Base-by-base conservation (phyloP, 2,797 vertebrate genomes). In the Catostomus latipinnis region DNA sequence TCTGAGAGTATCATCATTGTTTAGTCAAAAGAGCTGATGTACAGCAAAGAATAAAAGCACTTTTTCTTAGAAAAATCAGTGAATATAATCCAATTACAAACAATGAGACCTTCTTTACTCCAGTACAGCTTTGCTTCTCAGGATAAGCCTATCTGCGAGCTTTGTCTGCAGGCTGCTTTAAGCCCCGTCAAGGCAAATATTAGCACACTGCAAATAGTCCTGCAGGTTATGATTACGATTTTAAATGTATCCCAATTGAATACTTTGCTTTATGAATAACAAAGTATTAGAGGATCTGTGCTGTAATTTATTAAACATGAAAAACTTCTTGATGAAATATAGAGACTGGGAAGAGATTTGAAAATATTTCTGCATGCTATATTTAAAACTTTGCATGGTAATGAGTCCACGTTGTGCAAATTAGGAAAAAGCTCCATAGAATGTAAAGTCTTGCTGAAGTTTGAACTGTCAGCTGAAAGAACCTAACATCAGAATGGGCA, bases 261-360 rank as follows among this genome's bases (percentile, higher is more conserved):
- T 95, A 95, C 95, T 97, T 95, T 95, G 94, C 93, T 96, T 96
- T 96, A 96, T 96, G 95, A 96, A 96, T 95, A 97, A 96, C 95
- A 97, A 96, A 96, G 96, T 97, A 95, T 95, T 96, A 92, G 95
- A 95, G 95, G 95, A 96, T 94, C 93, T 93, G 94, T 93, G 92
- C 95, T 96, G 94, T 97, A 95, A 96, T 97, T 96, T 96, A 96
- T 97, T 96, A 96, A 97, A 96, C 96, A 97, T 97, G 95, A 97
- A 96, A 96, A 94, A 94, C 94, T 96, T 93, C 96, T 96, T 96
- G 95, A 97, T 97, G 95, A 98, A 97, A 96, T 97, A 97, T 96
- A 97, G 95, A 96, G 96, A 96, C 95, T 93, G 71, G 67, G 96
- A 95, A 96, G 95, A 95, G 94, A 95, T 97, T 96, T 96, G 96